Evolutionary conservation across 2,888 invertebrate genomes (phyloP), one percentile per base, ranked within the genome.

Genomic region (Drosophila demipolita): DNA sequence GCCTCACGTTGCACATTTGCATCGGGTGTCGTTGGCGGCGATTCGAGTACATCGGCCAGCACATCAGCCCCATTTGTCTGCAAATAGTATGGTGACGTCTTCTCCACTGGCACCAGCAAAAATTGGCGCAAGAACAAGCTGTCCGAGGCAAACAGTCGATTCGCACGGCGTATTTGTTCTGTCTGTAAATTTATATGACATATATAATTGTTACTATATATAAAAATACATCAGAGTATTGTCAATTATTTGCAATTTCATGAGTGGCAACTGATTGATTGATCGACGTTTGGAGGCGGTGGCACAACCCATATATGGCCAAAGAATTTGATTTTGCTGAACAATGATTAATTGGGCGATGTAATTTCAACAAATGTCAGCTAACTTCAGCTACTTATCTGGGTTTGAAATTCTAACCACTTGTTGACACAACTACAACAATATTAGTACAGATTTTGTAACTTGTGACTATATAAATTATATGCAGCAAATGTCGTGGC

Each of bases 91-190:
- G 94, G 94, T 73, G 95, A 95, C 86, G 95, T 95, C 92, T 94
- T 95, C 75, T 95, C 95, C 74, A 96, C 95, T 66, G 98, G 98
- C 92, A 99, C 97, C 92, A 98, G 94, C 87, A 99, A 94, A 93
- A 95, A 96, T 93, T 98, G 97, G 82, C 98, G 95, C 90, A 98
- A 94, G 94, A 98, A 98, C 92, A 98, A 95, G 94, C 98, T 98
- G 93, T 99, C 98, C 63, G 97, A 96, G 40, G 98, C 97, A 95
- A 98, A 99, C 74, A 99, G 94, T 89, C 97, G 96, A 93, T 99
- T 99, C 67, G 96, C 96, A 90, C 98, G 95, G 89, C 98, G 95
- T 91, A 99, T 97, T 94, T 98, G 97, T 94, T 98, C 98, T 93
- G 97, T 98, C 98, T 98, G 94, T 38, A 57, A 78, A 77, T 58